These are phyloP conservation scores for Cnemophilus loriae DNA, from an alignment of 2,113 vertebrate genomes.

Conservation along the genomic window DNA sequence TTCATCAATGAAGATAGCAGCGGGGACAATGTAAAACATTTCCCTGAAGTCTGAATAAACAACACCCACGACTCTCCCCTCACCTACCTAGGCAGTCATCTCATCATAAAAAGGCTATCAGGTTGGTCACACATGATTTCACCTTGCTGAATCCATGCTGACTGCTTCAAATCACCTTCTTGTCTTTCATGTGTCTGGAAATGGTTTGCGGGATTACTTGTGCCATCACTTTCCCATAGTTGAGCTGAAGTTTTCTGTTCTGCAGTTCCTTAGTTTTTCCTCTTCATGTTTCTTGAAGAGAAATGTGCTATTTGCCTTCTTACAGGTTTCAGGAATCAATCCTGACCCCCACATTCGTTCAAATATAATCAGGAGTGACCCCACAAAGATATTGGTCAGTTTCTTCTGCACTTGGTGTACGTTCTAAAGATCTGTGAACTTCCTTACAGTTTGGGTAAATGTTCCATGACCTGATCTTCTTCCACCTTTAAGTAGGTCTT, in stretches of 20 bases:
- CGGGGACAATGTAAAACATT: neutral
- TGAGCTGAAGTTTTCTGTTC: neutral
- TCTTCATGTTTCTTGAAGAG: neutral
- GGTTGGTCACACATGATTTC: neutral
- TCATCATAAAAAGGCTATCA: neutral
- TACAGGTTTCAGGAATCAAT: neutral
- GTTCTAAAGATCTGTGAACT: neutral
- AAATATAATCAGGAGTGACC: neutral
- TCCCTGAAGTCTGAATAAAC: neutral
- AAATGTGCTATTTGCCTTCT: neutral
- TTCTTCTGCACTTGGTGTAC: neutral
- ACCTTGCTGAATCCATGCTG: neutral
- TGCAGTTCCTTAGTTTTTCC: neutral
- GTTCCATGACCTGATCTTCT: neutral
- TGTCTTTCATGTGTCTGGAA: neutral
- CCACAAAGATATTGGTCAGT: neutral
- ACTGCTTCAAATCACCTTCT: neutral
- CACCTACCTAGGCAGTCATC: neutral
- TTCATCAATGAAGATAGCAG: neutral
- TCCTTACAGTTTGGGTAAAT: neutral
- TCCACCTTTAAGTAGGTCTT: neutral
- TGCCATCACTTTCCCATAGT: neutral
- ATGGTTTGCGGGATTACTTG: neutral
- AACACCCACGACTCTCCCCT: neutral
- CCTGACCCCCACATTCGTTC: neutral